These are phyloP conservation scores for Synergus laeviventris DNA, from an alignment of 2,888 invertebrate genomes.

Conservation along the genomic window DNA sequence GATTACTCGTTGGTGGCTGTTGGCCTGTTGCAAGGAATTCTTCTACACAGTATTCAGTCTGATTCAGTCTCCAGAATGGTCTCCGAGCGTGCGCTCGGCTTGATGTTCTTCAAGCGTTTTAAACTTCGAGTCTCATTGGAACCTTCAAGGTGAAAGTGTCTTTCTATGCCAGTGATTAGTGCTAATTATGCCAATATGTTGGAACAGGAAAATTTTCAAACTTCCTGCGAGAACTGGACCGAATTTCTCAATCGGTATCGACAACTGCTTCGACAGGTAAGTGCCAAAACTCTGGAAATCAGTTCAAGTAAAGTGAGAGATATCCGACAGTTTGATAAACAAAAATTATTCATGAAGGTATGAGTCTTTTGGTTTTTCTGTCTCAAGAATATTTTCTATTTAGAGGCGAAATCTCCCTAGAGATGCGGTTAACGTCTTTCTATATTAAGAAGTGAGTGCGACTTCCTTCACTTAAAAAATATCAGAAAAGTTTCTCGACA, in stretches of 20 bases:
- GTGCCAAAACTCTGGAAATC: slow-evolving; percentile 53
- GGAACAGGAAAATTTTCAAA: slow-evolving; percentile 81
- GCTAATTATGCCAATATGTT: slow-evolving; percentile 76
- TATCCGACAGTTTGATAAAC: too few relatives aligned
- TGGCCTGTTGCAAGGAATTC: slow-evolving; percentile 18
- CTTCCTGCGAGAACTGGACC: slow-evolving; percentile 84
- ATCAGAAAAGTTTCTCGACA: not conserved
- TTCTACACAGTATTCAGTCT: slow-evolving; percentile 23
- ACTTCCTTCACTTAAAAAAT: not conserved
- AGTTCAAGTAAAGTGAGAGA: not conserved
- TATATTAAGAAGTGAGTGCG: slow-evolving; percentile 31
- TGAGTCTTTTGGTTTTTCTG: not conserved
- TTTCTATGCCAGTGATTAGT: not conserved
- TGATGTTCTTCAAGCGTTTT: not conserved
- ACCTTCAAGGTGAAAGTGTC: not conserved
- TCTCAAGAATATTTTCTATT: not conserved
- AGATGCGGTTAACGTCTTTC: slow-evolving; percentile 3
- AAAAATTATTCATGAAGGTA: not conserved
- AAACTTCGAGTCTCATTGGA: not conserved
- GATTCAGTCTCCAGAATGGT: slow-evolving; percentile 27
- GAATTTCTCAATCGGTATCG: slow-evolving; percentile 85
- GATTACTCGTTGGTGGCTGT: slow-evolving; percentile 41
- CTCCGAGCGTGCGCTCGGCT: not conserved
- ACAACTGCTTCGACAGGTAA: slow-evolving; percentile 84
- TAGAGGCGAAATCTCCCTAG: not conserved